These are phyloP conservation scores for Blastobasis lacticolella DNA, from an alignment of 2,888 invertebrate species.

Conservation along the genomic window DNA sequence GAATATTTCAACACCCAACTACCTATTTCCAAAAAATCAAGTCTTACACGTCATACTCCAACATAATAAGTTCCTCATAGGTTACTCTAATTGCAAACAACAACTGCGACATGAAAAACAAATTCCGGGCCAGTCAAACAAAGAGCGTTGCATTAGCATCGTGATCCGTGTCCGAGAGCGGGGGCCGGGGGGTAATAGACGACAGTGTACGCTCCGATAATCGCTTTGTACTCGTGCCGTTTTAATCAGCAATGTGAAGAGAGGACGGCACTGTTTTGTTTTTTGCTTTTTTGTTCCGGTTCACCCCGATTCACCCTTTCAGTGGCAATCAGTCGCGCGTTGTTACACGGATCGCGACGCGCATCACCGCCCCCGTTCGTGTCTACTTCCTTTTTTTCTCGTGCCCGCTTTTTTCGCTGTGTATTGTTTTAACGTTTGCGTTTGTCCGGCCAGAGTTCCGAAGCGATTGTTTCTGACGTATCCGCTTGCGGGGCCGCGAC, in stretches of 20 bases:
- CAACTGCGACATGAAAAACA: too few species aligned
- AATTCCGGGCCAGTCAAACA: too few species aligned
- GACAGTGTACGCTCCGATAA: conserved; percentile 53
- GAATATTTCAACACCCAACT: too few species aligned
- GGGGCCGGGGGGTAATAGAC: conserved; percentile 37
- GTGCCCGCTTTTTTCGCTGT: too few species aligned
- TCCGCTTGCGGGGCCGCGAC: too few species aligned
- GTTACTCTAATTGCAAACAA: too few species aligned
- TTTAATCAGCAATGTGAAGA: conserved; percentile 58
- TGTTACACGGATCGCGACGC: conserved; percentile 47
- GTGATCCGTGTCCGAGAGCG: conserved; percentile 10
- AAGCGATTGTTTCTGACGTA: too few species aligned
- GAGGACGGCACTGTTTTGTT: conserved; percentile 6
- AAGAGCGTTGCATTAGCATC: conserved; percentile 9
- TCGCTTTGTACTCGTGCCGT: conserved; percentile 56
- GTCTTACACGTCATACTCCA: too few species aligned
- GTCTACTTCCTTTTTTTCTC: conserved; percentile 17
- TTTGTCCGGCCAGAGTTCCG: too few species aligned
- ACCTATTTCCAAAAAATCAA: too few species aligned
- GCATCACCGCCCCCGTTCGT: conserved; percentile 36
- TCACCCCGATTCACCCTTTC: conserved; percentile 55
- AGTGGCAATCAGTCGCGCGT: conserved; percentile 58
- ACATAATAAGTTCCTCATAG: too few species aligned
- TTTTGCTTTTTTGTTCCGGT: conserved; percentile 43
- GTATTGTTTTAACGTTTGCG: too few species aligned